Base-by-base conservation (phyloP, 2,113 vertebrate species). In the Xyliphius kryptos region DNA sequence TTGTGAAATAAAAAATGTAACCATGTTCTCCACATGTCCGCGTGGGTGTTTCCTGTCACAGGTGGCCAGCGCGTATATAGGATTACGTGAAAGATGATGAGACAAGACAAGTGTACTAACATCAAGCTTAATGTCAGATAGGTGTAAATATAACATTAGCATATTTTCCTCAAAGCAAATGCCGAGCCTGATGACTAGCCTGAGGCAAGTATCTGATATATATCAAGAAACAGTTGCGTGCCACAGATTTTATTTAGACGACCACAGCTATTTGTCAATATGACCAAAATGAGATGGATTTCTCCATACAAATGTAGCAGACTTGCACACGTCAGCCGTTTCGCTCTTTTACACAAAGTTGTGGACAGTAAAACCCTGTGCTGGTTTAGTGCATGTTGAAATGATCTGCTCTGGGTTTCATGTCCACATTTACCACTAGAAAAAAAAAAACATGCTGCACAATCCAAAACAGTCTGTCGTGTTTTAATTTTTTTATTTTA, bases 381-480 rank as follows among this genome's bases (percentile, higher is more conserved):
- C 68, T 74, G 63, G 63, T 74, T 47, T 53, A 68, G 43, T 9
- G 21, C 44, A 38, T 71, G 53, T 44, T 71, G 49, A 53, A 49
- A 55, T 38, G 40, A 69, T 71, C 63, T 20, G 17, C 47, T 56
- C 32, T 57, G 64, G 69, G 22, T 49, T 70, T 66, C 59, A 58
- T 46, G 36, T 72, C 71, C 56, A 70, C 66, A 72, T 62, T 16
- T 53, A 62, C 40, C 26, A 16, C 36, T 47, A 61, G 49, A 59
- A 66, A n/a, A n/a, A n/a, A n/a, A n/a, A 50, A 80, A 77, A 79
- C 67, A 55, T 46, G 72, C 56, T 44, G 20, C 71, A 60, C 58
- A 57, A 73, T 68, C 57, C 69, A 66, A 76, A 75, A 63, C 72
- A 69, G 58, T 63, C 63, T 48, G 67, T 49, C 19, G 40, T 63